Evolutionary conservation across 2,888 invertebrate genomes (phyloP).

Genomic region (Xestobium rufovillosum): DNA sequence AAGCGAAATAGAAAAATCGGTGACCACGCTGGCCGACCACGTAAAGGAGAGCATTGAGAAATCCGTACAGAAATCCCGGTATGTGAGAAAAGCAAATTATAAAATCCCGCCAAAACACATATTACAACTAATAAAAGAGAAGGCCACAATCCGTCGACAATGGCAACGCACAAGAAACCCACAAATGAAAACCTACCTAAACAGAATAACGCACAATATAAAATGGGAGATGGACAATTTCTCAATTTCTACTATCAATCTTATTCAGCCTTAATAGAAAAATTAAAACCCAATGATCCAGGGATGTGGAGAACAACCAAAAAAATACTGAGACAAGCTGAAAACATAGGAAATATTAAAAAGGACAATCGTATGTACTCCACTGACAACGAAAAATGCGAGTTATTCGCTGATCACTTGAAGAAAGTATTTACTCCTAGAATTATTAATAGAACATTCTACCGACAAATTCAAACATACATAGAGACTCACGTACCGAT

Average conservation of each 20-base stretch:
- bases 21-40: background rate
- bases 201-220: background rate
- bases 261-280: background rate
- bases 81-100: background rate
- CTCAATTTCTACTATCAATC: background rate
- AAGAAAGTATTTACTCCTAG: too few species aligned
- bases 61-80: background rate
- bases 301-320: conserved; percentile 2
- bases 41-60: background rate
- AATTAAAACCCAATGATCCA: background rate
- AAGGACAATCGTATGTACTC: too few species aligned
- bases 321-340: conserved; percentile 2
- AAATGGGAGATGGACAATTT: background rate
- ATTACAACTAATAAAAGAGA: background rate
- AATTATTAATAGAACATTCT: too few species aligned
- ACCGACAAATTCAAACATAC: too few species aligned
- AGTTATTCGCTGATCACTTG: too few species aligned
- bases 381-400: too few species aligned
- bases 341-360: too few species aligned
- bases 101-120: background rate
- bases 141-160: background rate
- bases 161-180: conserved; percentile 3
- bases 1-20: background rate
- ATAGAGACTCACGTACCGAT: too few species aligned
- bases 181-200: background rate